Evolutionary conservation across 2,888 invertebrate genomes (phyloP), one percentile per base, ranked within the genome.

Genomic region (Caenorhabditis japonica): DNA sequence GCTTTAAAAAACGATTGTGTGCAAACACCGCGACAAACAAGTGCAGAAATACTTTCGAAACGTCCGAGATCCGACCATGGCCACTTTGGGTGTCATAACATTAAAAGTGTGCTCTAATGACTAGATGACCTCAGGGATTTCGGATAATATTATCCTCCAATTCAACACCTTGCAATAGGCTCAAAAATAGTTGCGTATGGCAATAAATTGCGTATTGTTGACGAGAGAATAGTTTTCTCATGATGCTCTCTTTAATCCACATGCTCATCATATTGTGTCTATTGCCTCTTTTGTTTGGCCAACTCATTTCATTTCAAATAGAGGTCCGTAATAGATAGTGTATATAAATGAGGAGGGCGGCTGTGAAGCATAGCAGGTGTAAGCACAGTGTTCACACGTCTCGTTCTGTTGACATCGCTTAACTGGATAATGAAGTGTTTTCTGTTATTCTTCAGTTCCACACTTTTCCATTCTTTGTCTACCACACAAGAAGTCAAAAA

Each of bases 361-460:
- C n/a, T n/a, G n/a, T n/a, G n/a, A n/a, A n/a, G n/a, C 43, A 27
- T 64, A 49, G 64, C 64, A 64, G 64, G 64, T 64, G 64, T 64
- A 64, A 47, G 34, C 60, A 64, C 46, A 52, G 47, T 69, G 69
- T 69, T 69, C 69, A 60, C 69, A 69, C 69, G 69, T 47, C 44
- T 19, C 21, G 27, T 27, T 38, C 15, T 60, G 53, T 52, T 47
- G 52, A 62, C 62, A 62, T 55, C 64, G 64, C 64, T 64, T 64
- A 64, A 59, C 68, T 69, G 60, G 60, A 69, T 69, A 69, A 69
- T 69, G 69, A 69, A 69, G 69, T 60, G 60, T 60, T 60, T 69
- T 69, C 46, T 38, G 38, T 59, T 36, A 21, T 17, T 36, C 19
- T 21, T n/a, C 51, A 27, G 30, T 49, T 46, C 17, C 30, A 33